phyloP scores from a whole-genome alignment of 2,797 vertebrate species.

The Acestrorhynchus altus region DNA sequence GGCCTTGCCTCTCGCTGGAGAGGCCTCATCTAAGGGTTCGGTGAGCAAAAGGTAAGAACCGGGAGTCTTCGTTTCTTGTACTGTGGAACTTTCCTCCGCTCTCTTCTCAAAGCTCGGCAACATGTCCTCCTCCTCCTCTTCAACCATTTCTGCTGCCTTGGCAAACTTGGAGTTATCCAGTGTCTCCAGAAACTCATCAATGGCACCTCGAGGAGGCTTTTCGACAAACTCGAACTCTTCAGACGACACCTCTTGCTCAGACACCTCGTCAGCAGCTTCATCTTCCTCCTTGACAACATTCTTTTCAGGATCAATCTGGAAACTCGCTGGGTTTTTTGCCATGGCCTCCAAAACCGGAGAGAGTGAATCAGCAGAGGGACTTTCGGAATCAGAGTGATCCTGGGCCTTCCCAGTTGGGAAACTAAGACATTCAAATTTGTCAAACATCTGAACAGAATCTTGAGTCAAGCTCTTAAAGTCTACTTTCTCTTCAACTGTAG shows the following conservation, averaged over 20 bases:
- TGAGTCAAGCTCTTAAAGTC: constrained; percentile 68
- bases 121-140: constrained; percentile 71
- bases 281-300: constrained; percentile 62
- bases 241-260: constrained; percentile 80
- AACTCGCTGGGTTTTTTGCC: constrained; percentile 76
- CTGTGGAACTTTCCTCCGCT: constrained; percentile 33
- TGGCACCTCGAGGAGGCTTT: constrained; percentile 74
- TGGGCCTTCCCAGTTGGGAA: constrained; percentile 67
- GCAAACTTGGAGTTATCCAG: constrained; percentile 76
- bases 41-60: constrained; percentile 72
- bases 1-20: constrained; percentile 71
- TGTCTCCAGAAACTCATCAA: constrained; percentile 80
- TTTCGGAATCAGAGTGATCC: constrained; percentile 79
- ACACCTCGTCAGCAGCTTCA: constrained; percentile 72
- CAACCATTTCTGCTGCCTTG: constrained; percentile 68
- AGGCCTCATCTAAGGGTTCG: constrained; percentile 62
- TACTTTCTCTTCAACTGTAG: constrained; percentile 62
- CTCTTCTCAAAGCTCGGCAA: constrained; percentile 51
- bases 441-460: constrained; percentile 61
- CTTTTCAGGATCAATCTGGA: constrained; percentile 73
- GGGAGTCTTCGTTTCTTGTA: constrained; percentile 60
- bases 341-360: constrained; percentile 80
- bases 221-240: constrained; percentile 85
- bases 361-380: constrained; percentile 78
- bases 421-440: constrained; percentile 71